These are phyloP conservation scores for Chloroclystis v-ata DNA, from an alignment of 2,888 invertebrate genomes.

Conservation along the genomic window DNA sequence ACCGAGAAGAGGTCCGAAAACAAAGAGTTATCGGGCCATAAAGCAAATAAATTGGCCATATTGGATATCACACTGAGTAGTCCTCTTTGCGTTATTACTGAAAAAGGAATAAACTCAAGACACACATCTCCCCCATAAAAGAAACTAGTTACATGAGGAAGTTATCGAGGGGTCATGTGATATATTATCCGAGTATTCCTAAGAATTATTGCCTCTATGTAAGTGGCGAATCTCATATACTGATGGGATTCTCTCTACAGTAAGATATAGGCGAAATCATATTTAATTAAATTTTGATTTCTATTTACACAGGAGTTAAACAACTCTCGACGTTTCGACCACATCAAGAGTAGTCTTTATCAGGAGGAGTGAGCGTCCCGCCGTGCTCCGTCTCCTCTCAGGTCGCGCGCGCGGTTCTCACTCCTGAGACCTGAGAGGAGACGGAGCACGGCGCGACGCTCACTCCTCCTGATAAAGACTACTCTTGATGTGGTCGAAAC, in stretches of 20 bases:
- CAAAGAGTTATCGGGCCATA: conserved; percentile 1
- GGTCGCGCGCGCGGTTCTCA: too few species aligned
- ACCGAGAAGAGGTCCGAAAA: background rate
- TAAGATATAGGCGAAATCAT: conserved; percentile 25
- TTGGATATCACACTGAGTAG: conserved; percentile 13
- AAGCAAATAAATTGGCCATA: conserved; percentile 9
- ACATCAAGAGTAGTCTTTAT: too few species aligned
- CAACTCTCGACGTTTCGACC: too few species aligned
- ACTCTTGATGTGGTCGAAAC: too few species aligned
- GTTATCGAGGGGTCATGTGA: conserved; percentile 63
- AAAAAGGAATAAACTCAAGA: conserved; percentile 19
- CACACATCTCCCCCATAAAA: conserved; percentile 18
- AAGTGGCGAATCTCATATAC: conserved; percentile 46
- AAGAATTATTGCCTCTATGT: conserved; percentile 60
- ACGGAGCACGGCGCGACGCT: too few species aligned
- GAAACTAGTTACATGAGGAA: conserved; percentile 40
- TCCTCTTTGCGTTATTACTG: conserved; percentile 14
- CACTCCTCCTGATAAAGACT: too few species aligned
- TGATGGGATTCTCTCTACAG: conserved; percentile 21
- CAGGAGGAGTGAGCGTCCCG: too few species aligned
- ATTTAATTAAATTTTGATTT: too few species aligned
- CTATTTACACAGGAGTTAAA: too few species aligned
- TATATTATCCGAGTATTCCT: conserved; percentile 61
- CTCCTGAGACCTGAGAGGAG: too few species aligned
- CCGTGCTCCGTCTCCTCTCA: too few species aligned